Evolutionary conservation across 2,888 invertebrate species (phyloP), one percentile per base, ranked within the genome.

Genomic region (Eupithecia pulchellata): DNA sequence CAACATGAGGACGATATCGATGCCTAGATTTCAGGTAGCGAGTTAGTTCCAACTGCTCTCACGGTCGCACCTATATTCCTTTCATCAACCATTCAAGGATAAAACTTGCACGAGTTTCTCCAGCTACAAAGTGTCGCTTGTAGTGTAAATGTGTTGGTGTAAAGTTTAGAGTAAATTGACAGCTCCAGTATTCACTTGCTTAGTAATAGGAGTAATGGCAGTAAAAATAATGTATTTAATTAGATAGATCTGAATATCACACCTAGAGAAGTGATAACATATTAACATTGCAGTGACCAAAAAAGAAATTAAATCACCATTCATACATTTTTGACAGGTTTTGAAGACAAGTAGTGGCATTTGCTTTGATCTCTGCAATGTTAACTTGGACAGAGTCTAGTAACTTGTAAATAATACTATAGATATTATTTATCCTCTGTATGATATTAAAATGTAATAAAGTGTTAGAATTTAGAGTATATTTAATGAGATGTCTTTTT

Each of bases 1-100:
- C 98, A 98, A 90, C 96, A 96, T 79, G 97, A 98, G 88, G 98
- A 98, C 86, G 98, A 98, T 90, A 95, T 98, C 84, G 98, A 98
- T 89, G 96, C 89, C 76, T 92, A 89, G 84, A 34, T 13, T 17
- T 11, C 58, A n/a, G 9, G n/a, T 30, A 58, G 58, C 1, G 58
- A 27, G 8, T 60, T 30, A 29, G 29, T 57, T 29, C 58, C 30
- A 4, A n/a, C 58, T 58, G 58, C n/a, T 60, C 58, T 30, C 58
- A 30, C 30, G 29, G 29, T 30, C n/a, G 30, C 58, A 11, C 30
- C 11, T 60, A 17, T 60, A 11, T 57, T 57, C 29, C 27, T 57
- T 42, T 29, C 42, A 63, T 29, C 29, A 63, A 63, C 68, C 42
- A 63, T 34, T 42, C 47, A 47, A 34, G 20, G 27, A 42, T 39